Conservation (phyloP, 2,888 invertebrate species). For the Rhingia campestris region DNA sequence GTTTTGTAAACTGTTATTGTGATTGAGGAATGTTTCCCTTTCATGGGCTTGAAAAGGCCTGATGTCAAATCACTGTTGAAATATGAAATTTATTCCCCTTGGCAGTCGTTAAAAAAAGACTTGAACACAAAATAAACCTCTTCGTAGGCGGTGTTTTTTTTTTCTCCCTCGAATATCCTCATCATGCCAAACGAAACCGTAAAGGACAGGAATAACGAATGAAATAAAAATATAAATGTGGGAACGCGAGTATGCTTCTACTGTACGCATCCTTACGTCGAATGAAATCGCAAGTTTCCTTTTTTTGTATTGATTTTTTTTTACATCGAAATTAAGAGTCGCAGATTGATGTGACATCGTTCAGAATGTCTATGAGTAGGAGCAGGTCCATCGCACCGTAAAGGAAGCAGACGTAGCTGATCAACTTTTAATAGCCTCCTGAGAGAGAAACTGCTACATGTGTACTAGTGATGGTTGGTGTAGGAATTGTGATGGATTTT, state of each 20-base stretch:
- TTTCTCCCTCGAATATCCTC: conserved; percentile 36
- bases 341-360: conserved; percentile 35
- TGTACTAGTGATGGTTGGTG: not conserved
- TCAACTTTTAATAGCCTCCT: conserved; percentile 43
- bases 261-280: not conserved
- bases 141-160: conserved; percentile 32
- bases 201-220: conserved; percentile 45
- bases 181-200: conserved; percentile 37
- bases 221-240: not conserved
- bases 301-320: conserved; percentile 30
- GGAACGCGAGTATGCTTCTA: not conserved
- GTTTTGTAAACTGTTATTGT: conserved; percentile 21
- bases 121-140: not conserved
- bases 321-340: conserved; percentile 26
- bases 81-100: conserved; percentile 43
- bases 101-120: conserved; percentile 13
- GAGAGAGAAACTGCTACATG: not conserved
- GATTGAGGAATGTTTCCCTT: conserved; percentile 3
- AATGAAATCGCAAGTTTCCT: not conserved
- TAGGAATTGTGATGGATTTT: conserved; percentile 38
- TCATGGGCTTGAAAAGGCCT: conserved; percentile 11
- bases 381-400: not conserved
- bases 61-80: conserved; percentile 16
- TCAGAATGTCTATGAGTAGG: conserved; percentile 6
- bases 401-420: conserved; percentile 20